Evolutionary conservation across 2,113 vertebrate species (phyloP).

Genomic region (Fregetta grallaria): DNA sequence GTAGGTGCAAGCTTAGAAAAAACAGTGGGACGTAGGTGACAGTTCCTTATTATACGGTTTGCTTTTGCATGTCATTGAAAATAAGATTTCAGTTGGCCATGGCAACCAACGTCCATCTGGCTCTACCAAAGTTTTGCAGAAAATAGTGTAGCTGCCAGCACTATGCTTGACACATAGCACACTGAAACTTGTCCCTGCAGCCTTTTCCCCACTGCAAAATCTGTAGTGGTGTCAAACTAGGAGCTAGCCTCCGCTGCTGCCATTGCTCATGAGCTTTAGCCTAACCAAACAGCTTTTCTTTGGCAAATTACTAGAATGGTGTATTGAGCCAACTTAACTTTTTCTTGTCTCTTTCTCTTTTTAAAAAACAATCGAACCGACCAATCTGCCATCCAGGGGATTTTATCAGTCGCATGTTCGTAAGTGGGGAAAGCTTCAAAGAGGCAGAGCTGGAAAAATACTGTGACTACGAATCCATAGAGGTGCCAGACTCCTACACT

Average conservation of each 20-base stretch:
- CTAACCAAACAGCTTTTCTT: background rate
- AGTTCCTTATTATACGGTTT: background rate
- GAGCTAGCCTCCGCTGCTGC: background rate
- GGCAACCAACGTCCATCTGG: background rate
- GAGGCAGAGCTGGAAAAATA: conserved; percentile 77
- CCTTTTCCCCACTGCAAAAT: background rate
- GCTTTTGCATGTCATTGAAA: background rate
- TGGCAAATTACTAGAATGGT: background rate
- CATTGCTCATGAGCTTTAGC: background rate
- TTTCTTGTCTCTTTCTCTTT: background rate
- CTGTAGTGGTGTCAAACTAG: background rate
- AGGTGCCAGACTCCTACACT: conserved; percentile 78
- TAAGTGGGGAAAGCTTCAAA: conserved; percentile 72
- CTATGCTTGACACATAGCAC: background rate
- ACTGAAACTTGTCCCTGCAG: background rate
- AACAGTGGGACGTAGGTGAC: background rate
- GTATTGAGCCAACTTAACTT: background rate
- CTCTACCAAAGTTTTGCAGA: background rate
- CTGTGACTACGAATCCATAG: conserved; percentile 79
- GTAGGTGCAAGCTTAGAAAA: background rate
- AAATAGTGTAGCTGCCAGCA: background rate
- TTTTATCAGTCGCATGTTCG: conserved; percentile 85
- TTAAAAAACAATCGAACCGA: background rate
- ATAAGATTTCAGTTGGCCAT: background rate
- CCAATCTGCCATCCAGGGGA: conserved; percentile 72